Conservation (phyloP, 2,797 vertebrate species). For the Galagoides demidoff region DNA sequence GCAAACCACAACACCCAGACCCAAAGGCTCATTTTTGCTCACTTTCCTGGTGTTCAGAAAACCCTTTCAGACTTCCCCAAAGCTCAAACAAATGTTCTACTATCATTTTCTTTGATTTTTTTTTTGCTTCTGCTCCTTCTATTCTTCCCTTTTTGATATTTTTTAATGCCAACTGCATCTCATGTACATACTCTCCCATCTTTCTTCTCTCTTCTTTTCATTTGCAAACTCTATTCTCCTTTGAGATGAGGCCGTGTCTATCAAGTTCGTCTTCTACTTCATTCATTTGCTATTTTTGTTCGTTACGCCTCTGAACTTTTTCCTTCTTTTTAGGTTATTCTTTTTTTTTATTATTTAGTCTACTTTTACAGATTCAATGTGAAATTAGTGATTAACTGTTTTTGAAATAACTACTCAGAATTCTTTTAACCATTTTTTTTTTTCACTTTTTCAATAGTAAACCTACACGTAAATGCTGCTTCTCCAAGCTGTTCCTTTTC, state of each 20-base stretch:
- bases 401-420: neutral
- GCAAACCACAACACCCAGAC: neutral
- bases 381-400: neutral
- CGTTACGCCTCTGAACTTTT: neutral
- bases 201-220: neutral
- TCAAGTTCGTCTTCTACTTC: neutral
- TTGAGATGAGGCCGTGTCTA: neutral
- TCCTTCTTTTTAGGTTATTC: neutral
- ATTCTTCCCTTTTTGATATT: neutral
- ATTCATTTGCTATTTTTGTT: neutral
- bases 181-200: accelerated
- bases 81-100: neutral
- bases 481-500: neutral
- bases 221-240: neutral
- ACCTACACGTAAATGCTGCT: neutral
- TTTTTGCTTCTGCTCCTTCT: neutral
- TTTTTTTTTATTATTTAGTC: neutral
- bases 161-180: neutral
- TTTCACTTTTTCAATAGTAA: neutral
- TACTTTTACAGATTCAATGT: neutral
- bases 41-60: neutral
- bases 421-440: neutral
- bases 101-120: neutral
- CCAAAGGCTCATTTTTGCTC: neutral
- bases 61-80: neutral